These are phyloP conservation scores for Caligus rogercresseyi DNA, from an alignment of 1,140 invertebrate genomes.

Conservation along the genomic window DNA sequence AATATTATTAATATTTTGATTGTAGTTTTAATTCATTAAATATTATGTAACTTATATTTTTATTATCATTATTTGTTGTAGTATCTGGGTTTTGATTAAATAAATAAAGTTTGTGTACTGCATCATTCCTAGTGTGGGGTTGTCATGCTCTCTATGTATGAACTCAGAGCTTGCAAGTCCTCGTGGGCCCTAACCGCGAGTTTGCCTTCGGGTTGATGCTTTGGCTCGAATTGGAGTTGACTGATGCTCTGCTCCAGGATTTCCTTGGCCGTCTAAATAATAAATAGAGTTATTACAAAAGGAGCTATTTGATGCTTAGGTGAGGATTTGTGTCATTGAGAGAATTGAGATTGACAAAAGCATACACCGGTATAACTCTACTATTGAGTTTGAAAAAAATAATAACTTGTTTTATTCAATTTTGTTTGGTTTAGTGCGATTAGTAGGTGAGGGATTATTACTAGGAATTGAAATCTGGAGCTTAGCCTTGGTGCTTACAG, in stretches of 20 bases:
- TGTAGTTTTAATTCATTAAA: not conserved
- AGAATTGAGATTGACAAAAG: no score
- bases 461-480: no score
- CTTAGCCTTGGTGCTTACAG: no score
- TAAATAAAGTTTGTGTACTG: not conserved
- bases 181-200: not conserved
- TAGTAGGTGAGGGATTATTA: no score
- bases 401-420: no score
- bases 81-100: not conserved
- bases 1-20: no score
- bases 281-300: not conserved
- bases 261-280: not conserved
- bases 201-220: not conserved
- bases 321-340: no score
- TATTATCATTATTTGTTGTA: not conserved
- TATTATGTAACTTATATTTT: not conserved
- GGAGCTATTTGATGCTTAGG: no score
- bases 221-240: not conserved
- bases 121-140: not conserved
- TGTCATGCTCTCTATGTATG: not conserved
- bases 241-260: not conserved
- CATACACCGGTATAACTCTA: no score
- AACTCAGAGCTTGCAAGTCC: not conserved
- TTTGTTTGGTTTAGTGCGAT: no score
- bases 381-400: no score